Evolutionary conservation across 2,888 invertebrate species (phyloP), one percentile per base, ranked within the genome.

Genomic region (Nomada ferruginata): DNA sequence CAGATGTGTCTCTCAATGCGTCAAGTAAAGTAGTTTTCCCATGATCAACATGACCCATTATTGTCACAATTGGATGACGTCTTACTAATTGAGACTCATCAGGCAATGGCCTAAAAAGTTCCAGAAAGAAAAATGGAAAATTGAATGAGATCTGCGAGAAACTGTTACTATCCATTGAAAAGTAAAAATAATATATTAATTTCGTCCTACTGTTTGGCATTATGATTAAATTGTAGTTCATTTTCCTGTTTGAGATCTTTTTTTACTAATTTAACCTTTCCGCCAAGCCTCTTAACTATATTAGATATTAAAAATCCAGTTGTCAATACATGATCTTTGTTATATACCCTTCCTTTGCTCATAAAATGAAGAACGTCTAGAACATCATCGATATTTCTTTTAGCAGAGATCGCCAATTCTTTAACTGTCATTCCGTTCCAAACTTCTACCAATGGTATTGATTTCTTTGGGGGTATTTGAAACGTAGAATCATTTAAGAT

Each of bases 11-110:
- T 69, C 99, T 94, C 47, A 99, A 94, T 0, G 97, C 95, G 94
- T 99, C 99, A 7, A 99, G 94, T 5, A 99, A 95, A 0, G 99
- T 99, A 2, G 99, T 99, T 95, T 99, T 99, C 4, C 99, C 99
- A 94, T 99, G 99, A 95, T 99, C 99, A 2, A 99, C 99, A 94
- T 99, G 99, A 0, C 99, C 99, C 99, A 99, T 99, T 65, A 99
- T 98, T 7, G 99, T 98, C 0, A 99, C 98, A 0, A 99, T 97
- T 0, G 99, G 98, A 18, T 98, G 97, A 1, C 99, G 95, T 3
- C 95, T 95, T 57, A 96, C 95, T 18, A 98, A 94, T 20, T 95
- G 95, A 64, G 95, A 95, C 5, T 95, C 94, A 18, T 95, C 93
- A 1, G 97, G 95, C 0, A 97, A 96, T 0, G 97, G 96, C 2